A percentile compares a stretch with the other conserved stretches of the same genome.
phyloP scores from a whole-genome alignment of 2,797 vertebrate genomes.

The Epinephelus coioides region DNA sequence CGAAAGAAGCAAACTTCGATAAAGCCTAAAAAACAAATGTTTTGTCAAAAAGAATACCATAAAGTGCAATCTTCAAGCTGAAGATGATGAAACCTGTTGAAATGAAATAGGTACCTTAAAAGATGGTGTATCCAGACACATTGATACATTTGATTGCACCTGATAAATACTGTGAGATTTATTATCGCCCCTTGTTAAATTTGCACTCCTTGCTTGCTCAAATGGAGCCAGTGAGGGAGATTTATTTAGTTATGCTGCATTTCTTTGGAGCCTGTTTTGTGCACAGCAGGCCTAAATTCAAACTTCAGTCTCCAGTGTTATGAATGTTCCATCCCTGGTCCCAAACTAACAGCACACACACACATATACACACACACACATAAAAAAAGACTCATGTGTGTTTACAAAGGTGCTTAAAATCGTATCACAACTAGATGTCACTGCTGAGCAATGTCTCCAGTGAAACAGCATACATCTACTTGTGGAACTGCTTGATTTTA shows the following conservation, averaged over 20 bases:
- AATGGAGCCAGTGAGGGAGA: slow-evolving; percentile 29
- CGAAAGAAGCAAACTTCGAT: slow-evolving; percentile 27
- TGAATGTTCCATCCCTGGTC: slow-evolving; percentile 45
- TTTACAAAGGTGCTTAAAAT: slow-evolving; percentile 60
- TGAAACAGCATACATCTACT: slow-evolving; percentile 24
- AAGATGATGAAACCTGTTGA: slow-evolving; percentile 31
- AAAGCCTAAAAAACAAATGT: slow-evolving; percentile 23
- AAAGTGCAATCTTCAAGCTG: slow-evolving; percentile 48
- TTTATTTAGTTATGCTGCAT: slow-evolving; percentile 50
- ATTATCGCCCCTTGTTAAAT: slow-evolving; percentile 34
- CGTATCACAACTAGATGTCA: slow-evolving; percentile 38
- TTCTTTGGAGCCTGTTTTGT: slow-evolving; percentile 40
- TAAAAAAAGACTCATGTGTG: slow-evolving; percentile 26
- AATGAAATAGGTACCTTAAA: slow-evolving; percentile 27
- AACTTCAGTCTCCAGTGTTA: slow-evolving; percentile 35
- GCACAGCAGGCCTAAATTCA: slow-evolving; percentile 41
- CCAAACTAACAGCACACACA: slow-evolving; percentile 32
- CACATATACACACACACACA: too few relatives aligned
- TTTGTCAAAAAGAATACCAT: slow-evolving; percentile 36
- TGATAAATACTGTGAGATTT: slow-evolving; percentile 15
- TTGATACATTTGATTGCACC: background rate
- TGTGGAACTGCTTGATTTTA: slow-evolving; percentile 37
- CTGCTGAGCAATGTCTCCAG: slow-evolving; percentile 40
- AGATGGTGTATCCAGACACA: slow-evolving; percentile 19
- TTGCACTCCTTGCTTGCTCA: slow-evolving; percentile 53